Evolutionary conservation across 1,140 invertebrate species (phyloP).

Genomic region (Amyelois transitella): DNA sequence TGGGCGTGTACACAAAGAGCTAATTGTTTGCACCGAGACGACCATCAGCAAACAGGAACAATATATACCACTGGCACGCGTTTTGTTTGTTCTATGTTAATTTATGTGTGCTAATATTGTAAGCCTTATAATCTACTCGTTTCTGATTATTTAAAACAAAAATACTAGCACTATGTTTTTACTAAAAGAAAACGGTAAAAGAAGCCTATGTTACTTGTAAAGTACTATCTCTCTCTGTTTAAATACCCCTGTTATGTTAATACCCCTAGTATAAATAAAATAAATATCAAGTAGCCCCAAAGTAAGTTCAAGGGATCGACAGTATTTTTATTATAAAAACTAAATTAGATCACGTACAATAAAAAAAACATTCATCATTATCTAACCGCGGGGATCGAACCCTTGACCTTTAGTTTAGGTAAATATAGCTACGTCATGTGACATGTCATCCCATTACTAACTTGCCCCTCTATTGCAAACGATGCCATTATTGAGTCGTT

Average conservation of each 20-base stretch:
- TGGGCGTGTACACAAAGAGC: conserved; percentile 29
- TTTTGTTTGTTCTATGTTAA: conserved; percentile 26
- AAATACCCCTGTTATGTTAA: neutral
- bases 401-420: too few species aligned
- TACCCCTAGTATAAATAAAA: neutral
- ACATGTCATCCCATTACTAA: too few species aligned
- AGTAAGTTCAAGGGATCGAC: too few species aligned
- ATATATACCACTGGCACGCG: conserved; percentile 12
- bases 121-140: neutral
- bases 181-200: neutral
- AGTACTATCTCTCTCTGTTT: neutral
- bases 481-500: too few species aligned
- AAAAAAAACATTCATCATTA: neutral
- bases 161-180: neutral
- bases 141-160: neutral
- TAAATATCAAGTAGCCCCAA: too few species aligned
- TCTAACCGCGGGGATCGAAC: too few species aligned
- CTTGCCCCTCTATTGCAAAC: too few species aligned
- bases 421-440: too few species aligned
- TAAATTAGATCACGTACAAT: neutral
- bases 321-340: neutral
- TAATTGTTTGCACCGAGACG: conserved; percentile 31
- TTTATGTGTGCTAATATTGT: conserved; percentile 4
- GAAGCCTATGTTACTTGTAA: neutral
- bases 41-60: conserved; percentile 26